Evolutionary conservation across 2,113 vertebrate species (phyloP), one percentile per base, ranked within the genome.

Genomic region (Ceyx melanurus): DNA sequence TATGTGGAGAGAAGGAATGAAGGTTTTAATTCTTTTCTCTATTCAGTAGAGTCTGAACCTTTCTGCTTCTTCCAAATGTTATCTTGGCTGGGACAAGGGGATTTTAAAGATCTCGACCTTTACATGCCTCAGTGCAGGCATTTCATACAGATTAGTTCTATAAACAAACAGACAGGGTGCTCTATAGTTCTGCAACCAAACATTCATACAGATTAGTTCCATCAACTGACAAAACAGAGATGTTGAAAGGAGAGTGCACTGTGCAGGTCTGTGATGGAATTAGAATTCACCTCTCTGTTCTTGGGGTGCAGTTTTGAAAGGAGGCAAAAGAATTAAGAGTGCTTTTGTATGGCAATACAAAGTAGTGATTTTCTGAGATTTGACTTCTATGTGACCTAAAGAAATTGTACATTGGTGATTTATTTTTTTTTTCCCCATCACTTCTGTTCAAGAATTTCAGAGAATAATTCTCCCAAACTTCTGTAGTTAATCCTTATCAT

Each of bases 21-120:
- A 77, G 35, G 5, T 22, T 89, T 42, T 46, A 61, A 28, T 85
- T 73, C 40, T 78, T 68, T 53, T 35, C 16, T 28, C 3, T 50
- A 22, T 33, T 66, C 15, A 7, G 21, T 21, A 15, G 37, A 72
- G 35, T 75, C 78, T 84, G 68, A 80, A 76, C 18, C 51, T 46
- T 86, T 86, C 48, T 68, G 14, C 14, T 89, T 67, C 56, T 82
- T 78, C n/a, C 45, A 53, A 77, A 71, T 51, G 15, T 84, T 89
- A 37, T 48, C 35, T 75, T 72, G 82, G 48, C 54, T 5, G 3
- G 23, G 22, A 82, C 62, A 60, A 81, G 60, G 15, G 29, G 13
- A 60, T 84, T 85, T 76, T 84, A 76, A 91, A 87, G 66, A 33
- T 68, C 77, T 68, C 82, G 91, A 89, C 89, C 89, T 96, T 94